phyloP scores from a whole-genome alignment of 1,140 invertebrate species.

The Brachionus sp. region DNA sequence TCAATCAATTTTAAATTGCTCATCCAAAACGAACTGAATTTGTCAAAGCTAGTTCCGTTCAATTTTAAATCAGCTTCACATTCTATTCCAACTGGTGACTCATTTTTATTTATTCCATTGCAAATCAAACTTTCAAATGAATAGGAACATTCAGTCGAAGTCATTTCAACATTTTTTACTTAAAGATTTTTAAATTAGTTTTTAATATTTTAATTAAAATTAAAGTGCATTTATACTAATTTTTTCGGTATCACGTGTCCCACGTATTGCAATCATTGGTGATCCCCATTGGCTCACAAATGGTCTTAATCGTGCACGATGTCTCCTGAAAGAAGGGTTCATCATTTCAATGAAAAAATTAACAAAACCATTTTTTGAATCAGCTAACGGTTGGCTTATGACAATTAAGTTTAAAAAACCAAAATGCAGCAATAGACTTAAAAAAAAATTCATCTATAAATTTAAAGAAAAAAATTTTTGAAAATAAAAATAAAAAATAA shows the following conservation, averaged over 20 bases:
- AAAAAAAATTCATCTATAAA: background rate
- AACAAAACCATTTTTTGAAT: slow-evolving; percentile 10
- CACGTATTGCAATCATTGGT: background rate
- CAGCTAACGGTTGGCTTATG: background rate
- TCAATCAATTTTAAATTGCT: background rate
- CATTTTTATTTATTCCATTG: background rate
- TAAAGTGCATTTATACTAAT: no score
- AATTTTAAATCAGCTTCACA: slow-evolving; percentile 1
- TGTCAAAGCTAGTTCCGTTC: background rate
- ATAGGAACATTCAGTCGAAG: background rate
- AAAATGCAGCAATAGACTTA: no score
- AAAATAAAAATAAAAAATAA: no score
- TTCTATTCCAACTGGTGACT: background rate
- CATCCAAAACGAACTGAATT: background rate
- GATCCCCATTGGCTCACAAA: slow-evolving; percentile 21
- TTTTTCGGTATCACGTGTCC: background rate
- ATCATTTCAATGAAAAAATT: slow-evolving; percentile 39
- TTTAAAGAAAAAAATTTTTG: no score
- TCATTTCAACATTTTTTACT: background rate
- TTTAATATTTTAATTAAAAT: no score
- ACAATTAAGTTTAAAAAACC: background rate
- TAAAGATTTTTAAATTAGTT: background rate
- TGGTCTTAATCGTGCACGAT: background rate
- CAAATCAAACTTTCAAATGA: background rate
- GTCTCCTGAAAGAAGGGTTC: background rate